Base-by-base conservation (phyloP, 1,140 invertebrate species). In the Drosophila watanabei region DNA sequence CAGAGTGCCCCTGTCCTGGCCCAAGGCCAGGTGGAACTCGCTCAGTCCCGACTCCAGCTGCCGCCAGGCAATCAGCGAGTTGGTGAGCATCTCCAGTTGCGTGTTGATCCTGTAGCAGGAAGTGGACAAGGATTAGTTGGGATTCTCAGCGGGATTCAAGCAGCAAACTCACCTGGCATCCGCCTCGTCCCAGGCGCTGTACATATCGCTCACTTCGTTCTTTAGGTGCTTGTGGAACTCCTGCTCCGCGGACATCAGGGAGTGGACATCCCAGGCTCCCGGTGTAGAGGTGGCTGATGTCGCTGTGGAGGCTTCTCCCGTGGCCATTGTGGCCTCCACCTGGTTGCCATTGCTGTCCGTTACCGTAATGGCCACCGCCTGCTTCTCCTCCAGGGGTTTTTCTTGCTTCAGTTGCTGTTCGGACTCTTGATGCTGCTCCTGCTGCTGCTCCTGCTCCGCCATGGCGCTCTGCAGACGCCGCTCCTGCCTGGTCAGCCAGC, bases 171-270 rank as follows among this genome's bases (percentile, higher is more conserved):
- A 97, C 97, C 95, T 95, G 93, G 96, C 95, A 93, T 96, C 95
- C 0, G 95, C 95, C 69, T 97, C 96, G 70, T 97, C 96, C 96
- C 96, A 98, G 28, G 96, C 94, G 32, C 95, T 94, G 73, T 97
- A 96, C 75, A 97, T 94, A 52, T 97, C 95, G 54, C 96, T 95
- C 45, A 98, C 95, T 45, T 96, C 96, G 45, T 96, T 95, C 77
- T 97, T 96, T 46, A 97, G 94, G 24, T 94, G 94, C 61, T 92
- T 94, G 63, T 93, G 93, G 62, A 94, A 94, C 81, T 94, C 93
- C 45, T 92, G 87, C 68, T 94, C 93, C 5, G 93, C 78, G 24
- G 82, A 90, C 37, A 90, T 83, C 24, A 94, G 41, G 33, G 88
- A 85, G 20, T 83, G 64, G 32, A 82, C 75, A 59, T 93, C 81